These are phyloP conservation scores for Brachymystax lenok DNA, from an alignment of 2,797 vertebrate species.

Conservation along the genomic window DNA sequence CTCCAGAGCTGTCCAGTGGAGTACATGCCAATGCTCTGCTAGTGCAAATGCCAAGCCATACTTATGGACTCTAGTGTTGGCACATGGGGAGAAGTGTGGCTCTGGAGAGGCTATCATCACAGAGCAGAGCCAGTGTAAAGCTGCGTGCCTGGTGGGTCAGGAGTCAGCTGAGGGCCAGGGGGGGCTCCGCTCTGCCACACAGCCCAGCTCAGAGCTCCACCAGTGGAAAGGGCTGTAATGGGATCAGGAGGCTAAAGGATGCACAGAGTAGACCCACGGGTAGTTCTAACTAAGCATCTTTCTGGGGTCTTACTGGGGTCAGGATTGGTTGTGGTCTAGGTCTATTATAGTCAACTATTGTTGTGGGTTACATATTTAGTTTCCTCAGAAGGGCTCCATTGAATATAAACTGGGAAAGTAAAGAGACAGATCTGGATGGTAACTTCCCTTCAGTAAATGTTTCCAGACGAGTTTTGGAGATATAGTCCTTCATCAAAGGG, in stretches of 20 bases:
- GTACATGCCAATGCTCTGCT: too few species aligned
- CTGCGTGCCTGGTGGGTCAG: slow-evolving; percentile 33
- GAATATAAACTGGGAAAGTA: neutral
- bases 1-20: neutral
- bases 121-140: slow-evolving; percentile 27
- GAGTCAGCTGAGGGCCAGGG: slow-evolving; percentile 26
- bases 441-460: neutral
- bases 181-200: slow-evolving; percentile 4
- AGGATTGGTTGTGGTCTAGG: too few species aligned
- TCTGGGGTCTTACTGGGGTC: neutral
- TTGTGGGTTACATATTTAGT: too few species aligned
- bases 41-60: neutral
- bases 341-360: too few species aligned
- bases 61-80: neutral
- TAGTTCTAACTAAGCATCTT: neutral
- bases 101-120: neutral
- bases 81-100: neutral
- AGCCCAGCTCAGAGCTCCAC: slow-evolving; percentile 16
- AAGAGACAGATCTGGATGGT: neutral
- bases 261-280: slow-evolving; percentile 11
- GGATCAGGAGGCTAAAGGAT: slow-evolving; percentile 29
- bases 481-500: neutral
- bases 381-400: neutral
- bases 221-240: slow-evolving; percentile 23
- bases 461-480: neutral